Evolutionary conservation across 2,888 invertebrate species (phyloP), one percentile per base, ranked within the genome.

Genomic region (Nebria brevicollis): DNA sequence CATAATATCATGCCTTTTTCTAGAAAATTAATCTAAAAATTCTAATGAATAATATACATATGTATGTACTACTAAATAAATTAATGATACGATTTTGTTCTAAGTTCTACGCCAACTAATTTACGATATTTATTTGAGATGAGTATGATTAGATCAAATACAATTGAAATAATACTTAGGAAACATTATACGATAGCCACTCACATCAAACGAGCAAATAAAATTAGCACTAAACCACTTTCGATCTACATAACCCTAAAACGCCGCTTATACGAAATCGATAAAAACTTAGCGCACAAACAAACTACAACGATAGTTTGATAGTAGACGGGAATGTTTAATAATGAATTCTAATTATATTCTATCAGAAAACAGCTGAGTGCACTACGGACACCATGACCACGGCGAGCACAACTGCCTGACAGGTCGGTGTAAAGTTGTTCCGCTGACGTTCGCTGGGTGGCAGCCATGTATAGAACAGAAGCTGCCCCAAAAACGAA

Each of bases 331-430:
- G 8, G 54, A 54, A 6, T 54, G 8, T 54, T 54, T 54, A 54
- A 54, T 54, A 54, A 13, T 54, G 54, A 54, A 54, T 54, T 54
- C 4, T 54, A 3, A 54, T 54, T 54, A 54, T 54, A 11, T 54
- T 54, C 11, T 6, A 54, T 3, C 54, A 72, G 75, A 75, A 80
- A 80, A 65, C 80, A 80, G 80, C 80, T 80, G 80, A 80, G 75
- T 54, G 68, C 64, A 80, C 42, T 34, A 64, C 75, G 75, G 70
- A 72, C 80, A 80, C 80, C 75, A 75, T 75, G 70, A 80, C 80
- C 75, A 80, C 75, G 79, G 70, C 79, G 25, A 74, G 75, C 80
- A 80, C 41, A 26, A 80, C 80, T 75, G 72, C 70, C 75, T 80
- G 72, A 68, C 80, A 80, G 80, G 75, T 64, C 72, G 54, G 75